A percentile compares a stretch with the other conserved stretches of the same genome.
These are phyloP conservation scores for Nephrotoma flavescens DNA, from an alignment of 2,888 invertebrate species.

Conservation along the genomic window DNA sequence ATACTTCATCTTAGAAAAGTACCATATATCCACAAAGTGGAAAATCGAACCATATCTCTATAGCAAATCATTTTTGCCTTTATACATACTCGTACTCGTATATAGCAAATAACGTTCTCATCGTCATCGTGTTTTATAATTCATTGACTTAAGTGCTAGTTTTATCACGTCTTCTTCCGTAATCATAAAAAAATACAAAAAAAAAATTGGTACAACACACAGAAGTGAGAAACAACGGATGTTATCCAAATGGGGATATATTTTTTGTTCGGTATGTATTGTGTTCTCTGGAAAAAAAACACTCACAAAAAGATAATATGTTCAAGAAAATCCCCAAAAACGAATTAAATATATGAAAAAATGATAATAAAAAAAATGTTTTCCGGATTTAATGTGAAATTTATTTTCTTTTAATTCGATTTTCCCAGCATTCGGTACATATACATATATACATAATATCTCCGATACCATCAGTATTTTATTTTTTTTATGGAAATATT, in stretches of 20 bases:
- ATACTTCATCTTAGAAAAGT: neutral
- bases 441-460: neutral
- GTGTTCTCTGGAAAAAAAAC: neutral
- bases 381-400: neutral
- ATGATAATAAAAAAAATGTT: neutral
- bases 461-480: neutral
- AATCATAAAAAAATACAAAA: neutral
- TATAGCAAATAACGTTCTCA: neutral
- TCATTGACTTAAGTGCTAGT: neutral
- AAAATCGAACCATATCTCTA: neutral
- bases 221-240: neutral
- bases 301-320: neutral
- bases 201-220: neutral
- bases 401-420: neutral
- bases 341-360: neutral
- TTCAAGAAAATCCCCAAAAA: neutral
- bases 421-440: neutral
- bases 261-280: neutral
- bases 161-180: neutral
- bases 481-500: neutral
- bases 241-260: neutral
- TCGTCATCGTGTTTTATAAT: neutral
- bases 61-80: neutral
- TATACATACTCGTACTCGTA: neutral
- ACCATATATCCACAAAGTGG: neutral